Conservation (phyloP, 2,797 vertebrate species). For the Pseudochirops cupreus region DNA sequence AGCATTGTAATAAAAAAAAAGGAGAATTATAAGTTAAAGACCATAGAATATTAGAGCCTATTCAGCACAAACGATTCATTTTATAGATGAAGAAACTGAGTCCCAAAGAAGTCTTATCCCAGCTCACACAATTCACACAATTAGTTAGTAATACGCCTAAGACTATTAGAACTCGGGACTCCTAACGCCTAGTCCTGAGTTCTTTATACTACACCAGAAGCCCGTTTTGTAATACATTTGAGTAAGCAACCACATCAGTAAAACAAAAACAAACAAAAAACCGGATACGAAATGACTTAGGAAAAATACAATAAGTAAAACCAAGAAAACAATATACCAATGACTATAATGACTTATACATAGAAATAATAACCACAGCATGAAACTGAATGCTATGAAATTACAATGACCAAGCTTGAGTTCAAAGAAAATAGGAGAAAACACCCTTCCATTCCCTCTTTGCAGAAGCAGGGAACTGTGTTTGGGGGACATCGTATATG, state of each 20-base stretch:
- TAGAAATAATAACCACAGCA: background rate
- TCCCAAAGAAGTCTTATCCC: slow-evolving; percentile 17
- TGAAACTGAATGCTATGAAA: background rate
- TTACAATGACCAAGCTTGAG: background rate
- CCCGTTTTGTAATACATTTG: background rate
- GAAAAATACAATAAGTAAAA: background rate
- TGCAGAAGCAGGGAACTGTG: background rate
- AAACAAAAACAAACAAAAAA: too few relatives aligned
- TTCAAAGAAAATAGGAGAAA: background rate
- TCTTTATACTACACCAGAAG: background rate
- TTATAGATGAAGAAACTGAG: background rate
- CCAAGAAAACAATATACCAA: background rate
- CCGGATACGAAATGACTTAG: background rate
- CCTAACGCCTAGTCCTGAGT: background rate
- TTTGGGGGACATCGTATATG: background rate
- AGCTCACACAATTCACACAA: background rate
- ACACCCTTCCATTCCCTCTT: background rate
- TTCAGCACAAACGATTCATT: background rate
- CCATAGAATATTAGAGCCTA: background rate
- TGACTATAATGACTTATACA: background rate
- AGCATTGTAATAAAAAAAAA: background rate
- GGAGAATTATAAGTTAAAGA: background rate
- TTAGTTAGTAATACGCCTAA: background rate
- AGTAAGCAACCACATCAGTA: background rate
- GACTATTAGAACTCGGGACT: slow-evolving; percentile 3